These are phyloP conservation scores for Oenanthe melanoleuca DNA, from an alignment of 2,113 vertebrate species.

Conservation along the genomic window DNA sequence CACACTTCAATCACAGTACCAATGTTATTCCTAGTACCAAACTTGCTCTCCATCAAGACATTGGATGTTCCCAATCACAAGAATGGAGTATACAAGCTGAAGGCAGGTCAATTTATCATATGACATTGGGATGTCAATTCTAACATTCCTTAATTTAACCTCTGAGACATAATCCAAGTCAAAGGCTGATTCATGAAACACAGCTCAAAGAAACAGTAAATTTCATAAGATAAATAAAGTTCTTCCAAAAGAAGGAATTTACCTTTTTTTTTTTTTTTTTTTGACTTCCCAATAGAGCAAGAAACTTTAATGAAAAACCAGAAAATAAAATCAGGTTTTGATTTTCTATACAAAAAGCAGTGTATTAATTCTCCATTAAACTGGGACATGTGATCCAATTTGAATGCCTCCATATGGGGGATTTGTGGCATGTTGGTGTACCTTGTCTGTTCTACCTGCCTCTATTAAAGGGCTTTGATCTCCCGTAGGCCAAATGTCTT, in stretches of 20 bases:
- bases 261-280: not conserved
- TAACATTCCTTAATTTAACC: not conserved
- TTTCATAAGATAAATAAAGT: not conserved
- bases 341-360: not conserved
- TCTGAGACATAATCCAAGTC: not conserved
- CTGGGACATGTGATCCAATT: not conserved
- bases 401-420: not conserved
- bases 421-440: not conserved
- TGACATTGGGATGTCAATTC: not conserved
- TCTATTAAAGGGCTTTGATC: not conserved
- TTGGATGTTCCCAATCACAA: accelerated
- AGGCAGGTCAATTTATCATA: not conserved
- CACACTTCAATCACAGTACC: not conserved
- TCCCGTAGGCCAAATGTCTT: not conserved
- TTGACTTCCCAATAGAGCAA: not conserved
- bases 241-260: not conserved
- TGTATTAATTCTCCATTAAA: not conserved
- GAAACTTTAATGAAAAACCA: not conserved
- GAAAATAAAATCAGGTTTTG: not conserved
- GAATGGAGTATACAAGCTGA: not conserved
- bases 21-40: not conserved
- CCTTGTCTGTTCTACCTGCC: no score
- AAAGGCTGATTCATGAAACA: not conserved
- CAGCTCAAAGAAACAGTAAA: not conserved
- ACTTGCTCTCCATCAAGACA: not conserved